phyloP scores from a whole-genome alignment of 2,113 vertebrate species.

The Campylorhamphus procurvoides region DNA sequence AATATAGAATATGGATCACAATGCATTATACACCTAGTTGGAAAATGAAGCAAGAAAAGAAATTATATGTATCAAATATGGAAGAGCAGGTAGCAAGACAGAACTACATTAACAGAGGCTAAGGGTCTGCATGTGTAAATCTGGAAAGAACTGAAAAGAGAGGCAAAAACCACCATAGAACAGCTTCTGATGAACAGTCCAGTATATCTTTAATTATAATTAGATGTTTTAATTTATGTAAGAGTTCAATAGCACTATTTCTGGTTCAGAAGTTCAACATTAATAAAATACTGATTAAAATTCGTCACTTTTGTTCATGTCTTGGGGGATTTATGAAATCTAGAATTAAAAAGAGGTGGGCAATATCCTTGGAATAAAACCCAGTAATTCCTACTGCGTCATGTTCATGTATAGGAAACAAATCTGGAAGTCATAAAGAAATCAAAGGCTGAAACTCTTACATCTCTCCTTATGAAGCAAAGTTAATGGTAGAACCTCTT shows the following conservation, averaged over 20 bases:
- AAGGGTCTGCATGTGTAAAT: background rate
- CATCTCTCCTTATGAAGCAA: background rate
- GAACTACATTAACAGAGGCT: background rate
- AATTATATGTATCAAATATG: background rate
- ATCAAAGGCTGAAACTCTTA: background rate
- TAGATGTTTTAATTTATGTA: background rate
- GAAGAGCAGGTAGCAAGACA: background rate
- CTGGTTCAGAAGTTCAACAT: background rate
- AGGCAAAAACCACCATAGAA: background rate
- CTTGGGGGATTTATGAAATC: background rate
- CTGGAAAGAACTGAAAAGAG: background rate
- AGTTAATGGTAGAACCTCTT: background rate
- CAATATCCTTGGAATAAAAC: background rate
- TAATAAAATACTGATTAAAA: background rate
- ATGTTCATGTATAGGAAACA: background rate
- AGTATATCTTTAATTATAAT: background rate
- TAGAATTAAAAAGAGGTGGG: background rate
- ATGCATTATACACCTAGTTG: background rate
- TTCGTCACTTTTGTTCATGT: background rate
- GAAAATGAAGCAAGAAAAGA: conserved; percentile 32
- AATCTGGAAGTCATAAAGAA: background rate
- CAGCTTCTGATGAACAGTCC: background rate
- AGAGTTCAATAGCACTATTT: background rate
- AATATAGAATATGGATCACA: conserved; percentile 30
- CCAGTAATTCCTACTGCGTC: fast-evolving